Base-by-base conservation (phyloP, 2,113 vertebrate species). In the Ursus arctos region DNA sequence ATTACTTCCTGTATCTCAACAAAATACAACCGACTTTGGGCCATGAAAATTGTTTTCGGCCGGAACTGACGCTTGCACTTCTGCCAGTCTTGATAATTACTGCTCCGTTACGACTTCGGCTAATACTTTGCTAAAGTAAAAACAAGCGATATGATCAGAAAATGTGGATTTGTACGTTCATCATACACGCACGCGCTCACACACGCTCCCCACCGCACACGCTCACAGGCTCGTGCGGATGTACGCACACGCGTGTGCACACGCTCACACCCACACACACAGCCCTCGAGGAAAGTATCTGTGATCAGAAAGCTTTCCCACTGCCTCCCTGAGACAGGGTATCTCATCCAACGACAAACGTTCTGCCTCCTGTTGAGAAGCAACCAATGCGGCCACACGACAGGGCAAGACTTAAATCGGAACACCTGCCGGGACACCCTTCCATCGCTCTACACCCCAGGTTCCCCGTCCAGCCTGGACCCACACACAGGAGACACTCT, bases 1-100 rank as follows among this genome's bases (percentile, higher is more conserved):
- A 91, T 81, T 79, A 74, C 74, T 84, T 87, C 77, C 57, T 65
- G n/a, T 57, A 57, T 33, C 72, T 96, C 63, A 61, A 69, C 57
- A 80, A 95, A 95, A 96, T 71, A 57, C 49, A 81, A 31, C 15
- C 63, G 87, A 59, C 69, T 51, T 95, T 95, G 91, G 81, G 55
- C 77, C 86, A 88, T 2, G 91, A 28, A 84, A 91, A 31, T 55
- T 84, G 36, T 76, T 74, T 91, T 83, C 55, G 26, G 80, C 14
- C 43, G 80, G 31, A 97, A 93, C 13, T 33, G 71, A 77, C 61
- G 59, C 19, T 90, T 90, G 51, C 16, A 49, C 55, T 71, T 49
- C 33, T 86, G 79, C 91, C 59, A 85, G 24, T 49, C 83, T 96
- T 92, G 65, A 72, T 57, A 76, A 89, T 90, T 59, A 47, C 53